Evolutionary conservation across 2,797 vertebrate species (phyloP), one percentile per base, ranked within the genome.

Genomic region (Danio jaintianensis): DNA sequence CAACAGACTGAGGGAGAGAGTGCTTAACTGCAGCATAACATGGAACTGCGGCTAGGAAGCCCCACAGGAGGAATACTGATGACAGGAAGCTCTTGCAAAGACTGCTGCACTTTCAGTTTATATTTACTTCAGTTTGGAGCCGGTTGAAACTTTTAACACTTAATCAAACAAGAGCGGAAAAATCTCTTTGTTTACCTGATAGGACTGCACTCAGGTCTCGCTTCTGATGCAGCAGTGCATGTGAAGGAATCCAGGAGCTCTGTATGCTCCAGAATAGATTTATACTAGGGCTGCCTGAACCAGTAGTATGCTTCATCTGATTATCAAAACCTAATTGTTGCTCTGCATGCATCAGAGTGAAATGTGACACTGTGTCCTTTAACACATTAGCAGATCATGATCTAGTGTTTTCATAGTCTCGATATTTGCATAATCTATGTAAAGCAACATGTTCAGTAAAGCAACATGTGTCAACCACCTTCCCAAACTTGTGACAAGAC

Each of bases 21-120:
- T 47, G 71, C 79, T 77, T 63, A 82, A 82, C 81, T 83, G 85
- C 86, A 79, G 85, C 74, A 86, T 75, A 85, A 69, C 69, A 82
- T 80, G 50, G 78, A 80, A 80, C 81, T 76, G 77, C 71, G 56
- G 61, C 71, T 86, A 80, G 83, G 64, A 80, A 78, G n/a, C 71
- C 78, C 77, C 82, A 76, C 48, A 81, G 53, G 68, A 78, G 83
- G 70, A 83, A 80, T 70, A 79, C 64, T 83, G 82, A 81, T 83
- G 80, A 66, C 38, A 45, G 70, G 78, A 75, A 77, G 71, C 75
- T 79, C 67, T 68, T 45, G 16, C 56, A 63, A 22, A 81, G 20
- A 81, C 61, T 59, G 42, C 68, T 70, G 56, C 77, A 71, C 66
- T 71, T 79, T 73, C 48, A 72, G 69, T 79, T 71, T 73, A 29